Conservation (phyloP, 2,113 vertebrate species). For the Trematocara stigmaticum region DNA sequence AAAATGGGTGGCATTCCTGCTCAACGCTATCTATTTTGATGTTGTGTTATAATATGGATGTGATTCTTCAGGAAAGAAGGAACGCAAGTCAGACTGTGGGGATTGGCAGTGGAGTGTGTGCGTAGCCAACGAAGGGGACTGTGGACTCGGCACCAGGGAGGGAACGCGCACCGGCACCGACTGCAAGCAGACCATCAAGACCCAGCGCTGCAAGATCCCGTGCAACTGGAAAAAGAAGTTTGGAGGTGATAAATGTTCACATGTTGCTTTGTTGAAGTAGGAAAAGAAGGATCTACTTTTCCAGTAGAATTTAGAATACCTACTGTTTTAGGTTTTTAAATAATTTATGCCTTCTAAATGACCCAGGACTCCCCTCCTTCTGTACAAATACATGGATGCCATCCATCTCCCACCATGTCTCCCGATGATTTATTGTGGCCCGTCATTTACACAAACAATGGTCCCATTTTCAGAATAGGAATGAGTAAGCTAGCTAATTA, state of each 20-base stretch:
- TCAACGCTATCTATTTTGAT: not conserved
- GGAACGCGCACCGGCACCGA: constrained; percentile 86
- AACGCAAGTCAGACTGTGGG: constrained; percentile 91
- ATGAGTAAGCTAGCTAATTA: constrained; percentile 30
- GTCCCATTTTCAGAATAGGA: constrained; percentile 19
- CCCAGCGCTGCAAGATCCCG: constrained; percentile 97
- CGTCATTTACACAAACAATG: constrained; percentile 33
- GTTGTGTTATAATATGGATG: not conserved
- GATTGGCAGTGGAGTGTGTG: constrained; percentile 98
- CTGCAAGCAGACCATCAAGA: constrained; percentile 96
- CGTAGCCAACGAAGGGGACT: constrained; percentile 89
- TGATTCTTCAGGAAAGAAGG: constrained; percentile 83
- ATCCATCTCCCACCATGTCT: not conserved
- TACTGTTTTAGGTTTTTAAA: not conserved
- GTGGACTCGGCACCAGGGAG: constrained; percentile 91
- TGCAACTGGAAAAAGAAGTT: constrained; percentile 99
- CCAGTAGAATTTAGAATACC: not conserved
- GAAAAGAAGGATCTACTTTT: not conserved
- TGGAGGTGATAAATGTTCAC: constrained; percentile 75
- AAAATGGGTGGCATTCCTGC: not conserved
- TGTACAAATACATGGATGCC: not conserved
- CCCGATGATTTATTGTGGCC: not conserved
- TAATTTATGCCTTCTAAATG: not conserved
- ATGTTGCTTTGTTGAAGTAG: not conserved
- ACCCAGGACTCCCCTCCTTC: not conserved